Percentiles rank a stretch among this genome's conserved stretches.
Evolutionary conservation across 2,888 invertebrate species (phyloP).

Genomic region (Drosophila pegasa): DNA sequence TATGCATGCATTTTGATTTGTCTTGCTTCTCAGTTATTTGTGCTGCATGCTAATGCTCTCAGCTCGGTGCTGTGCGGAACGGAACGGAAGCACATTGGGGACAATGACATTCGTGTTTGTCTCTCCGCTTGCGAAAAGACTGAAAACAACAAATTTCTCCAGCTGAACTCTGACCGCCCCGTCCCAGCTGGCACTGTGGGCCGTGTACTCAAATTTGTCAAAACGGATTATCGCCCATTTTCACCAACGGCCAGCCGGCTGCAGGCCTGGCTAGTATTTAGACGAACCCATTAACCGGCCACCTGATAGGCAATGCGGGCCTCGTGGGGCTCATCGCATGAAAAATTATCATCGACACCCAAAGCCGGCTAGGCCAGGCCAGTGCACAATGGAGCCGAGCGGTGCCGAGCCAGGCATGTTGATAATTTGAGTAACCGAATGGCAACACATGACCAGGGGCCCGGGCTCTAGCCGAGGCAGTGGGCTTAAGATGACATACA

Average conservation of each 20-base stretch:
- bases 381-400: constrained; percentile 56
- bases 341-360: constrained; percentile 81
- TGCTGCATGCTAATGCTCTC: constrained; percentile 72
- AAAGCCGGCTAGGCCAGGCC: constrained; percentile 48
- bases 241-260: constrained; percentile 53
- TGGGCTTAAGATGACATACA: constrained; percentile 82
- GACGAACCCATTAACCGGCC: constrained; percentile 76
- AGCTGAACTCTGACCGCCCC: constrained; percentile 56
- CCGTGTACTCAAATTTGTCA: constrained; percentile 79
- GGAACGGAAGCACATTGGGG: constrained; percentile 64
- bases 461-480: constrained; percentile 45
- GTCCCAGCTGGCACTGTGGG: constrained; percentile 35
- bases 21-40: constrained; percentile 70
- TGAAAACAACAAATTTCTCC: constrained; percentile 39
- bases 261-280: constrained; percentile 66
- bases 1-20: constrained; percentile 77
- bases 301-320: constrained; percentile 32
- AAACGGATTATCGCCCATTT: constrained; percentile 82
- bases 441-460: constrained; percentile 62
- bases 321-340: constrained; percentile 62
- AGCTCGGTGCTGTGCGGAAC: constrained; percentile 24
- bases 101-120: constrained; percentile 54
- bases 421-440: constrained; percentile 79
- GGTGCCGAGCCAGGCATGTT: constrained; percentile 58
- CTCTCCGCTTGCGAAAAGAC: constrained; percentile 36